phyloP scores from a whole-genome alignment of 2,797 vertebrate species.

The Sylvia borin region DNA sequence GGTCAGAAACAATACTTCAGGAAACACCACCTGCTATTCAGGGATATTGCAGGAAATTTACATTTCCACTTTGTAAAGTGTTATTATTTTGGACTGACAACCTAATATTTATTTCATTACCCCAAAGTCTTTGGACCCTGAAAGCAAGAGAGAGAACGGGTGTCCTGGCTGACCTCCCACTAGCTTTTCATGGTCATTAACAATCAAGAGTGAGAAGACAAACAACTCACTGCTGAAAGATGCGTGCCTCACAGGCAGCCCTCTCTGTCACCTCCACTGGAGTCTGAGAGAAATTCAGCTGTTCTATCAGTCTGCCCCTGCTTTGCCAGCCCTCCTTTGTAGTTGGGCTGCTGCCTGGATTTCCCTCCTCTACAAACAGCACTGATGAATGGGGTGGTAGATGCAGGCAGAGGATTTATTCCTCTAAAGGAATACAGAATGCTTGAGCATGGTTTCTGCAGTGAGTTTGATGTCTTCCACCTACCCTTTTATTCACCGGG shows the following conservation, averaged over 20 bases:
- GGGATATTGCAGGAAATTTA: conserved; percentile 72
- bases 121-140: not conserved
- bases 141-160: not conserved
- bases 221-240: conserved; percentile 33
- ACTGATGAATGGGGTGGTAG: not conserved
- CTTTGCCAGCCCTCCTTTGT: not conserved
- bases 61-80: conserved; percentile 66
- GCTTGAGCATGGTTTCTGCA: not conserved
- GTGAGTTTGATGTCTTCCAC: not conserved
- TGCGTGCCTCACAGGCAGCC: not conserved
- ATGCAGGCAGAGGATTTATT: conserved; percentile 1
- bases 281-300: not conserved
- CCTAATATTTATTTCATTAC: conserved; percentile 26
- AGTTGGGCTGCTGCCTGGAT: not conserved
- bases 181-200: conserved; percentile 41
- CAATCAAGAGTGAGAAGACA: conserved; percentile 16
- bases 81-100: conserved; percentile 59
- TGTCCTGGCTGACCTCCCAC: not conserved
- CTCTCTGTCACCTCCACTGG: not conserved
- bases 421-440: not conserved
- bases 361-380: not conserved
- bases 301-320: not conserved
- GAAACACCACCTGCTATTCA: conserved; percentile 74
- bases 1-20: conserved; percentile 73
- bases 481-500: conserved; percentile 9